Evolutionary conservation across 2,888 invertebrate genomes (phyloP).

Genomic region (Polia nebulosa): DNA sequence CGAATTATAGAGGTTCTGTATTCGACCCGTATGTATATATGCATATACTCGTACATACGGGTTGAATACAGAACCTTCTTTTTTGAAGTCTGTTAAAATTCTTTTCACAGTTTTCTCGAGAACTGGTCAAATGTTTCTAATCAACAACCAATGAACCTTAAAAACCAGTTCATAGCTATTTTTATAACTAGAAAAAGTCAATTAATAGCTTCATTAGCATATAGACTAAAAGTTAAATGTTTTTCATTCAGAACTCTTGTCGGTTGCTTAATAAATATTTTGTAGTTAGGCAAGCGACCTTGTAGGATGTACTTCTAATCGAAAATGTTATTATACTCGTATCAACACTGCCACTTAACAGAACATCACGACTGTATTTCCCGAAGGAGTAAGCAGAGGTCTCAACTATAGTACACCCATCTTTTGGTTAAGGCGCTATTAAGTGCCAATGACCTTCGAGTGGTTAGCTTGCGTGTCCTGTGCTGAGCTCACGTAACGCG

Average conservation of each 20-base stretch:
- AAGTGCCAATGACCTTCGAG: too few relatives aligned
- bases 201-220: conserved; percentile 28
- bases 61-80: too few relatives aligned
- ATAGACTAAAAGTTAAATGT: conserved; percentile 10
- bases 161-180: background rate
- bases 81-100: too few relatives aligned
- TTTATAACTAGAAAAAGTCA: background rate
- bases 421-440: too few relatives aligned
- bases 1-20: too few relatives aligned
- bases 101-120: background rate
- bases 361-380: background rate
- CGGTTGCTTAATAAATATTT: conserved; percentile 36
- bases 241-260: conserved; percentile 24
- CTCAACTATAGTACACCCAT: too few relatives aligned
- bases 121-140: background rate
- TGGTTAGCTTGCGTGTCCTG: too few relatives aligned
- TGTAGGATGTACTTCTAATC: conserved; percentile 45
- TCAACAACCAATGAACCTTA: background rate
- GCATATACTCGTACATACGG: too few relatives aligned
- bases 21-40: too few relatives aligned
- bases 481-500: too few relatives aligned
- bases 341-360: background rate
- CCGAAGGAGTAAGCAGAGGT: too few relatives aligned
- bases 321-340: conserved; percentile 40
- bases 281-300: conserved; percentile 53